These are phyloP conservation scores for Callocephalon fimbriatum DNA, from an alignment of 2,113 vertebrate genomes.

Conservation along the genomic window DNA sequence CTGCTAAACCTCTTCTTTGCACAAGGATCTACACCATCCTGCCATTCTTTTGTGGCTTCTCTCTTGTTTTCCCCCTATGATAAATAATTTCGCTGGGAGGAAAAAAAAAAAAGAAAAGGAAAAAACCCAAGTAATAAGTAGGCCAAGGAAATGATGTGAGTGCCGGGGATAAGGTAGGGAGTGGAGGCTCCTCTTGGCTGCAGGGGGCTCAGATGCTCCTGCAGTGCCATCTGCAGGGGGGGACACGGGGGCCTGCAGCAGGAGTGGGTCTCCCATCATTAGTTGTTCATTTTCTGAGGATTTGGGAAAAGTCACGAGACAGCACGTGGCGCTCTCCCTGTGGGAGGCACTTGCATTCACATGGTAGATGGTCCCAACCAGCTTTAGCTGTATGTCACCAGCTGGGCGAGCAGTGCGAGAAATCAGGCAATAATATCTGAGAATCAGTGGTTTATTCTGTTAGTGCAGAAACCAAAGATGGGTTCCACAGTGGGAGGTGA, in stretches of 20 bases:
- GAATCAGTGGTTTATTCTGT: background rate
- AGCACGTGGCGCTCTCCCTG: rapidly evolving
- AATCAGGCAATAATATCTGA: background rate
- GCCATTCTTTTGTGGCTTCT: too few relatives aligned
- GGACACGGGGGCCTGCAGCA: background rate
- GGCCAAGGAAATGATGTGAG: conserved; percentile 30
- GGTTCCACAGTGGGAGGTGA: background rate
- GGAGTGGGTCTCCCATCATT: background rate
- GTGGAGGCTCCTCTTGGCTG: background rate
- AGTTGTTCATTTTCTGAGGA: background rate
- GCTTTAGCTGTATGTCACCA: rapidly evolving
- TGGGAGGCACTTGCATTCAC: background rate
- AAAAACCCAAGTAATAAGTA: conserved; percentile 2
- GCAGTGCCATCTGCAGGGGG: conserved; percentile 12
- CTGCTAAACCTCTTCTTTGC: too few relatives aligned
- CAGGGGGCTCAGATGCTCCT: background rate
- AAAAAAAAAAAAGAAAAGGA: background rate
- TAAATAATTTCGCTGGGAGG: conserved; percentile 67
- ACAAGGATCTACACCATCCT: too few relatives aligned
- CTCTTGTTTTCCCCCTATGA: too few relatives aligned
- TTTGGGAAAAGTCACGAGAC: background rate
- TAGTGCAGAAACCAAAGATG: background rate
- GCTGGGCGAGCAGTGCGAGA: background rate
- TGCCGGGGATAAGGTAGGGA: background rate
- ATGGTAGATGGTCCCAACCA: background rate